Percentiles rank a stretch among this genome's conserved stretches.
These are phyloP conservation scores for Nephrocerus scutellatus DNA, from an alignment of 2,888 invertebrate species.

Conservation along the genomic window DNA sequence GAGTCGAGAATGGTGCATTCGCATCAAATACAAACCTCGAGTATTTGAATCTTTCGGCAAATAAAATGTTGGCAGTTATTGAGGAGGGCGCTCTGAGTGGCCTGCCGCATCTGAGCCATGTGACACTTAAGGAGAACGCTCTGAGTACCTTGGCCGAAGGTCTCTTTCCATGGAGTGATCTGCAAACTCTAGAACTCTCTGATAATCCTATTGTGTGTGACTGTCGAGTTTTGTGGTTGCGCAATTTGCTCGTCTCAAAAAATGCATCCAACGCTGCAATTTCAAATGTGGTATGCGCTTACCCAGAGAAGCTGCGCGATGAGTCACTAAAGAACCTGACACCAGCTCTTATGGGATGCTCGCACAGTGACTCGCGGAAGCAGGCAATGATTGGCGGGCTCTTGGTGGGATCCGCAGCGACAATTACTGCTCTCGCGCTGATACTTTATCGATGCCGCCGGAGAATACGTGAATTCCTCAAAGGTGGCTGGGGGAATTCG, in stretches of 20 bases:
- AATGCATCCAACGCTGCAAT: slow-evolving; percentile 42
- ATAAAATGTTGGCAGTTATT: slow-evolving; percentile 64
- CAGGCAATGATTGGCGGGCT: slow-evolving; percentile 73
- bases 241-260: slow-evolving; percentile 54
- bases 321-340: slow-evolving; percentile 60
- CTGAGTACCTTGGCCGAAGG: slow-evolving; percentile 69
- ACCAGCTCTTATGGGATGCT: slow-evolving; percentile 74
- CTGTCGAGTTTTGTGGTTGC: slow-evolving; percentile 73
- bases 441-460: slow-evolving; percentile 73
- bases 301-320: slow-evolving; percentile 66
- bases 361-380: slow-evolving; percentile 68
- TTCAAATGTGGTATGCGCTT: slow-evolving; percentile 58
- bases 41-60: slow-evolving; percentile 66
- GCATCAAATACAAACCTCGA: slow-evolving; percentile 75
- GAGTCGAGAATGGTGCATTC: slow-evolving; percentile 71
- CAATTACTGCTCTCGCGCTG: slow-evolving; percentile 63
- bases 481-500: slow-evolving; percentile 52
- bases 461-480: slow-evolving; percentile 70
- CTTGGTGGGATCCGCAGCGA: slow-evolving; percentile 65
- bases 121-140: slow-evolving; percentile 72
- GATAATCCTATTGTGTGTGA: slow-evolving; percentile 78
- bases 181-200: slow-evolving; percentile 67
- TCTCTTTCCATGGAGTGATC: slow-evolving; percentile 70
- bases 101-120: slow-evolving; percentile 68
- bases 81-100: slow-evolving; percentile 73